phyloP scores from a whole-genome alignment of 35 echinoderm and acorn worm species.

The Patiria miniata region DNA sequence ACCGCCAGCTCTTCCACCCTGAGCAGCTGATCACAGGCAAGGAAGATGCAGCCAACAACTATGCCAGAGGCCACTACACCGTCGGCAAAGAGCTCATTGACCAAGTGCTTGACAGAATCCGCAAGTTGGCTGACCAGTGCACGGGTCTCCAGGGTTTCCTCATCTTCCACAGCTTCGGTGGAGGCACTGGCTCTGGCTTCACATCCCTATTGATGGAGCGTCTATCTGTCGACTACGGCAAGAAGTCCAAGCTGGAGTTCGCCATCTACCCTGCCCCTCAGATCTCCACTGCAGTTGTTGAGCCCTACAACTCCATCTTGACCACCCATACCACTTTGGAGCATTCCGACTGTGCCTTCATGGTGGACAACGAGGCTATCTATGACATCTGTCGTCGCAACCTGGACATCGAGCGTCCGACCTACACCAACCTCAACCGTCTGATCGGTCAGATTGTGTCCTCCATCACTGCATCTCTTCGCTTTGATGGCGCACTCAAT shows the following conservation, averaged over 20 bases:
- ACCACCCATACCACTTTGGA: constrained; percentile 70
- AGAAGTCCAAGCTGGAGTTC: constrained; percentile 75
- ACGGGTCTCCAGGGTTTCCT: constrained; percentile 73
- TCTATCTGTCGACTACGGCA: constrained; percentile 69
- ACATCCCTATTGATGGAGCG: constrained; percentile 71
- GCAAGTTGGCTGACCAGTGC: constrained; percentile 65
- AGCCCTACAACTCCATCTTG: constrained; percentile 73
- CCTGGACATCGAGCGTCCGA: constrained; percentile 67
- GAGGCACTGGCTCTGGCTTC: constrained; percentile 68
- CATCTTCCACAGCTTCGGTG: constrained; percentile 76
- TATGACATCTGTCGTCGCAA: constrained; percentile 70
- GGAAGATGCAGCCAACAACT: constrained; percentile 71
- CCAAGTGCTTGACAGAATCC: constrained; percentile 6
- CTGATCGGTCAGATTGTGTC: constrained; percentile 67
- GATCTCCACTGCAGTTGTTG: constrained; percentile 62
- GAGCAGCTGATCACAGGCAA: constrained; percentile 74
- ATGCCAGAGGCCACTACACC: constrained; percentile 65
- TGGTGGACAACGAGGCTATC: constrained; percentile 80
- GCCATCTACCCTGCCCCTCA: constrained; percentile 69
- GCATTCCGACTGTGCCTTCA: constrained; percentile 71
- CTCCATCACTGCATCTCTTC: constrained; percentile 69
- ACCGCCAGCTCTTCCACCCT: constrained; percentile 68
- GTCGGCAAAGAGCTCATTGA: constrained; percentile 54
- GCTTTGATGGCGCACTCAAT: constrained; percentile 52
- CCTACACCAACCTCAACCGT: constrained; percentile 74